Conservation (phyloP, 2,797 vertebrate genomes). For the Monodelphis domestica region DNA sequence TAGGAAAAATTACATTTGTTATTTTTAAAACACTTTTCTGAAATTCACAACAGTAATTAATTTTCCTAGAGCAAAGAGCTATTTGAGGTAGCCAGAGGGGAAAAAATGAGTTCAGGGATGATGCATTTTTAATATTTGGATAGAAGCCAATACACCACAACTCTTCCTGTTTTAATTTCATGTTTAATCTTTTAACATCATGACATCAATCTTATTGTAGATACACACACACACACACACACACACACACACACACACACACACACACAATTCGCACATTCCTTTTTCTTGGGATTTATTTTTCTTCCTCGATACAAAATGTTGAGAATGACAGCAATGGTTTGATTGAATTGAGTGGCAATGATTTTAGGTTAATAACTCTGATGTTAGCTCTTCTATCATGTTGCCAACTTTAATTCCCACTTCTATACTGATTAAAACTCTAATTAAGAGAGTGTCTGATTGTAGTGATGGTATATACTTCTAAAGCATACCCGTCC, state of each 20-base stretch:
- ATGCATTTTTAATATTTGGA: slow-evolving; percentile 51
- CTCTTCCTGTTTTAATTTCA: slow-evolving; percentile 60
- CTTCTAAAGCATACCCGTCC: slow-evolving; percentile 23
- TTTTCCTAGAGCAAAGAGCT: neutral
- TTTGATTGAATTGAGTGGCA: slow-evolving; percentile 63
- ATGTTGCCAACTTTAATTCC: slow-evolving; percentile 47
- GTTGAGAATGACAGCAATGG: slow-evolving; percentile 41
- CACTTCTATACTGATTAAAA: slow-evolving; percentile 40
- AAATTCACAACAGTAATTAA: neutral
- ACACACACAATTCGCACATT: neutral
- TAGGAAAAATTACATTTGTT: neutral
- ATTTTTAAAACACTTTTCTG: slow-evolving; percentile 15
- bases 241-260: neutral
- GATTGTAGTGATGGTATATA: slow-evolving; percentile 23
- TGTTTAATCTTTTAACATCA: slow-evolving; percentile 51
- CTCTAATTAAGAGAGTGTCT: slow-evolving; percentile 74
- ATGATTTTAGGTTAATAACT: slow-evolving; percentile 67
- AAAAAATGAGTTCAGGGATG: slow-evolving; percentile 17
- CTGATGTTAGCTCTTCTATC: slow-evolving; percentile 66
- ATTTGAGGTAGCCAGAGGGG: neutral
- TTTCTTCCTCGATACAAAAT: slow-evolving; percentile 31
- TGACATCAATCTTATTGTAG: slow-evolving; percentile 15
- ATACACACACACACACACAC: neutral
- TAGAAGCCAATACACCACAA: slow-evolving; percentile 37
- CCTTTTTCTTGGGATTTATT: slow-evolving; percentile 48